These are phyloP conservation scores for Agrotis clavis DNA, from an alignment of 2,888 invertebrate species.

Conservation along the genomic window DNA sequence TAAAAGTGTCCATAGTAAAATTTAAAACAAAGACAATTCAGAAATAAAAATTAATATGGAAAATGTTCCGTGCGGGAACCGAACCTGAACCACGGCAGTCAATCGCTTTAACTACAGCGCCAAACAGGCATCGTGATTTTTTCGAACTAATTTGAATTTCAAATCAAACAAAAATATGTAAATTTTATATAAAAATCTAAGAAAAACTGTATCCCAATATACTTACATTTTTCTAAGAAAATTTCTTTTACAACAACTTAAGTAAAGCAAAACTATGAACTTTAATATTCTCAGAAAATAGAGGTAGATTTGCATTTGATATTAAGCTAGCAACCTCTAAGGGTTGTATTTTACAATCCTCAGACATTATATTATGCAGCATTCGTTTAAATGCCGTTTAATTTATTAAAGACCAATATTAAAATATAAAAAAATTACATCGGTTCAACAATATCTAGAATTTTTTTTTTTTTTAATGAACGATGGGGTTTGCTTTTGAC, in stretches of 20 bases:
- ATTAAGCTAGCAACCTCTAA: conserved; percentile 8
- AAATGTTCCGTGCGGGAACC: too few relatives aligned
- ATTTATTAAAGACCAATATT: too few relatives aligned
- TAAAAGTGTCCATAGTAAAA: too few relatives aligned
- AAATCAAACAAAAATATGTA: background rate
- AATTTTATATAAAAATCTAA: background rate
- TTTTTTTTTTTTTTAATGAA: too few relatives aligned
- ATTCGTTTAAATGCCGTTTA: conserved; percentile 11
- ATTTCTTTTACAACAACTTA: background rate
- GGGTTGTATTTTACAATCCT: conserved; percentile 25
- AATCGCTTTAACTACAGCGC: too few relatives aligned
- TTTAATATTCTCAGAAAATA: conserved; percentile 18
- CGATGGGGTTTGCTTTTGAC: too few relatives aligned
- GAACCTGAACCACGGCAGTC: too few relatives aligned
- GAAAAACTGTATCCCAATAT: background rate
- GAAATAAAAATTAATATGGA: too few relatives aligned
- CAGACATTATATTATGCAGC: conserved; percentile 42
- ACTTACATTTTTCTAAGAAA: background rate
- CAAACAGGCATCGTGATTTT: too few relatives aligned
- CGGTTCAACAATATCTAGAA: too few relatives aligned
- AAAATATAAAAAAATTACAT: too few relatives aligned
- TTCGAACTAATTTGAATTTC: background rate
- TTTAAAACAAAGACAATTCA: too few relatives aligned
- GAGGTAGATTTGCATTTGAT: conserved; percentile 43
- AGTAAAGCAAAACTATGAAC: background rate